phyloP scores from a whole-genome alignment of 2,797 vertebrate species.

The Enteromius trimaculatus region DNA sequence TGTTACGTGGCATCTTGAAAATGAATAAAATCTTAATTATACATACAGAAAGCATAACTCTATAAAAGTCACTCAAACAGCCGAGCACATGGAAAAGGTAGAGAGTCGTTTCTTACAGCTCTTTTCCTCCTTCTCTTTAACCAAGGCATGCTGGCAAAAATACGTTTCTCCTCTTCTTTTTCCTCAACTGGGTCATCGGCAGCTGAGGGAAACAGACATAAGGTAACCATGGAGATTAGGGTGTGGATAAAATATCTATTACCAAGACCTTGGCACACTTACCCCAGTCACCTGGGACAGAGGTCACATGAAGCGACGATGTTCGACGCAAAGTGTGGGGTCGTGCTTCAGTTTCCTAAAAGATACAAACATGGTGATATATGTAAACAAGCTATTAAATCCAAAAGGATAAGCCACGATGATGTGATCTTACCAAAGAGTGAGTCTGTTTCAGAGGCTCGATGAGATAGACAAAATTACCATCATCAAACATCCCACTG shows the following conservation, averaged over 20 bases:
- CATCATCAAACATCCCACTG: slow-evolving; percentile 88
- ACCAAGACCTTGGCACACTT: slow-evolving; percentile 25
- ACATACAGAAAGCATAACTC: background rate
- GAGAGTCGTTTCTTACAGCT: slow-evolving; percentile 70
- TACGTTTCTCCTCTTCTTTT: slow-evolving; percentile 52
- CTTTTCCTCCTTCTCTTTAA: slow-evolving; percentile 80
- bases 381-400: background rate
- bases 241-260: slow-evolving; percentile 27
- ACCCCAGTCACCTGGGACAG: slow-evolving; percentile 65
- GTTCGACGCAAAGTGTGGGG: slow-evolving; percentile 81
- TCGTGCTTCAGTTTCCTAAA: slow-evolving; percentile 79
- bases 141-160: slow-evolving; percentile 77
- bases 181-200: slow-evolving; percentile 59
- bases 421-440: slow-evolving; percentile 71
- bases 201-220: slow-evolving; percentile 47
- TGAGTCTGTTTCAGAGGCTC: slow-evolving; percentile 80
- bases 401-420: slow-evolving; percentile 48
- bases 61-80: background rate
- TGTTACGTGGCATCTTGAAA: slow-evolving; percentile 77
- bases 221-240: slow-evolving; percentile 57
- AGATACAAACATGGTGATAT: slow-evolving; percentile 34
- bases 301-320: slow-evolving; percentile 66
- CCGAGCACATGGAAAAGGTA: background rate
- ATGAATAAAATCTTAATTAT: background rate
- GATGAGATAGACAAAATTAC: slow-evolving; percentile 79